phyloP scores from a whole-genome alignment of 2,797 vertebrate genomes.

The Mus spretus region DNA sequence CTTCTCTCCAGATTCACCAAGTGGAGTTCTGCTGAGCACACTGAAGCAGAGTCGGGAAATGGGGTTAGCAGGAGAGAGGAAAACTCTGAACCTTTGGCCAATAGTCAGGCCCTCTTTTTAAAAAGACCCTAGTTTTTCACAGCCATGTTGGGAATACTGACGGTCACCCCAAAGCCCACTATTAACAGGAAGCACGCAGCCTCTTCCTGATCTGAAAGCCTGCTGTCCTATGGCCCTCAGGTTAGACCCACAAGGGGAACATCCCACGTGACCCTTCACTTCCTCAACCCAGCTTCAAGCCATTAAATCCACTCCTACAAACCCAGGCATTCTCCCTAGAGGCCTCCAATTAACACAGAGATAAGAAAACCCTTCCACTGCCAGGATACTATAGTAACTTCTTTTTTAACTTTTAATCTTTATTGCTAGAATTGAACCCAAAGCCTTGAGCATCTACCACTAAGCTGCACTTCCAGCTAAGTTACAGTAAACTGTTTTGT shows the following conservation, averaged over 20 bases:
- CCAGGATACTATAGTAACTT: not conserved
- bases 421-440: not conserved
- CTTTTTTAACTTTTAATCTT: not conserved
- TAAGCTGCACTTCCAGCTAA: not conserved
- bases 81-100: not conserved
- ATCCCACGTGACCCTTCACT: too few species aligned
- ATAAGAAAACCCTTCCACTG: not conserved
- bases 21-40: not conserved
- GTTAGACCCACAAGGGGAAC: not conserved
- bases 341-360: not conserved
- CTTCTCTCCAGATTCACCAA: not conserved
- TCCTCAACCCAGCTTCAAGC: not conserved
- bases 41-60: not conserved
- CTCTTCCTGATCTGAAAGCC: constrained; percentile 1
- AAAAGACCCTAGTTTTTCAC: not conserved
- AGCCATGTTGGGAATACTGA: not conserved
- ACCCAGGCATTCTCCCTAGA: not conserved
- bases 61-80: not conserved
- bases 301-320: not conserved
- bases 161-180: not conserved
- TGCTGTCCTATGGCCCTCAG: not conserved
- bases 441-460: not conserved
- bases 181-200: not conserved
- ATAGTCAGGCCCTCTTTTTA: not conserved
- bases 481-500: not conserved